phyloP scores from a whole-genome alignment of 1,140 invertebrate genomes.

The Coboldia fuscipes region DNA sequence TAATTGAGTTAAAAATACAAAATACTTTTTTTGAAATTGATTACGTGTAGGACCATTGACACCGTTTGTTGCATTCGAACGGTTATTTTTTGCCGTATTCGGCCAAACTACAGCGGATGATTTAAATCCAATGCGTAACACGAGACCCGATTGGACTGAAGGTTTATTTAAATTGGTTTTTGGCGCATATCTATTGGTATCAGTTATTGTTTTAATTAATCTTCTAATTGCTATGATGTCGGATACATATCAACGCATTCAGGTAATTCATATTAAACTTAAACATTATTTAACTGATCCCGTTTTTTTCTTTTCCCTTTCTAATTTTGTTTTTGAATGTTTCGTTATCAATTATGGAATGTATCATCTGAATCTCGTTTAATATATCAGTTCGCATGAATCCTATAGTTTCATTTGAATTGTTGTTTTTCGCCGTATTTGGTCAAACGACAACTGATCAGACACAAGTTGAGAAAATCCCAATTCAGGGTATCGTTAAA shows the following conservation, averaged over 20 bases:
- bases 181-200: constrained; percentile 93
- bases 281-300: constrained; percentile 12
- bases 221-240: constrained; percentile 99
- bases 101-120: constrained; percentile 81
- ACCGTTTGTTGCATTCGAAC: constrained; percentile 80
- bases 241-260: constrained; percentile 95
- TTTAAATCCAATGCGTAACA: constrained; percentile 42
- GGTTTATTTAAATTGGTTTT: constrained; percentile 72
- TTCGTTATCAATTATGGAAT: too few species aligned
- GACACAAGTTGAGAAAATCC: constrained; percentile 31
- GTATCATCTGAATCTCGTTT: constrained; percentile 17
- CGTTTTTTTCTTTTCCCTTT: constrained; percentile 6
- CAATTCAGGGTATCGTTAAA: constrained; percentile 21
- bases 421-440: constrained; percentile 97
- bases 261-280: constrained; percentile 34
- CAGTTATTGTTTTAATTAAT: constrained; percentile 93
- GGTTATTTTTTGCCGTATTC: constrained; percentile 95
- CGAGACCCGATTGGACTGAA: constrained; percentile 49
- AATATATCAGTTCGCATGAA: constrained; percentile 67
- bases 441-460: constrained; percentile 80
- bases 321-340: constrained; percentile 1
- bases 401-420: constrained; percentile 80
- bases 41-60: constrained; percentile 58
- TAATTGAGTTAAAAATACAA: too few species aligned
- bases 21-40: too few species aligned